phyloP scores from a whole-genome alignment of 2,888 invertebrate species.

The Diadegma fenestrale region DNA sequence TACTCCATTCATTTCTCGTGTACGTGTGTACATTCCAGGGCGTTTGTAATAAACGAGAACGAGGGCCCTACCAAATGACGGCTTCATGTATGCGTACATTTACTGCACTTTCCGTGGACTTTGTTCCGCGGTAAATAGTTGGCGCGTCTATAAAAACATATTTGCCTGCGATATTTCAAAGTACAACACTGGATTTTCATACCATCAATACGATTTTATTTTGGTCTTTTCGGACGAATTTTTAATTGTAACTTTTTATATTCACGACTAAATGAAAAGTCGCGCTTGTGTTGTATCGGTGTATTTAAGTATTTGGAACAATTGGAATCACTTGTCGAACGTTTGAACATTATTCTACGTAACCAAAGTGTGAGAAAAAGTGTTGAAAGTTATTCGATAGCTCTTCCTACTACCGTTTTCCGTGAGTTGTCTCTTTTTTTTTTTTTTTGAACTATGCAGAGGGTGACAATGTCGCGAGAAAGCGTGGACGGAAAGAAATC shows the following conservation, averaged over 20 bases:
- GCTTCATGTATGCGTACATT: slow-evolving; percentile 19
- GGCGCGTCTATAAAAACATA: not conserved
- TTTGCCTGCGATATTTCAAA: not conserved
- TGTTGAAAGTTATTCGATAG: not conserved
- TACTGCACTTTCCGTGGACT: slow-evolving; percentile 7
- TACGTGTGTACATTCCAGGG: slow-evolving; percentile 36
- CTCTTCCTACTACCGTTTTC: not conserved
- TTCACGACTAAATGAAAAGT: not conserved
- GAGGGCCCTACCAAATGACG: slow-evolving; percentile 15
- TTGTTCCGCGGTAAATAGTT: not conserved
- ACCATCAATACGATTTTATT: not conserved
- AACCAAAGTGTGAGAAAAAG: not conserved
- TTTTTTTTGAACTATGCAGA: not conserved
- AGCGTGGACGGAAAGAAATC: slow-evolving; percentile 44
- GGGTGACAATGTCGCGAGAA: not conserved
- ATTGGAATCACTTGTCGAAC: no score
- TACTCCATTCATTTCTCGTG: slow-evolving; percentile 57
- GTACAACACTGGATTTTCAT: not conserved
- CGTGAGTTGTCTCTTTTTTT: not conserved
- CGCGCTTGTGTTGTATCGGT: no score
- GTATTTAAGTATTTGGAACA: no score
- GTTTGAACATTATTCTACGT: not conserved
- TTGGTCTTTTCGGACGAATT: not conserved
- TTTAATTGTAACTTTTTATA: not conserved
- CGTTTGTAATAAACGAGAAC: slow-evolving; percentile 27